phyloP scores from a whole-genome alignment of 2,797 vertebrate species.

The Hippoglossus hippoglossus region DNA sequence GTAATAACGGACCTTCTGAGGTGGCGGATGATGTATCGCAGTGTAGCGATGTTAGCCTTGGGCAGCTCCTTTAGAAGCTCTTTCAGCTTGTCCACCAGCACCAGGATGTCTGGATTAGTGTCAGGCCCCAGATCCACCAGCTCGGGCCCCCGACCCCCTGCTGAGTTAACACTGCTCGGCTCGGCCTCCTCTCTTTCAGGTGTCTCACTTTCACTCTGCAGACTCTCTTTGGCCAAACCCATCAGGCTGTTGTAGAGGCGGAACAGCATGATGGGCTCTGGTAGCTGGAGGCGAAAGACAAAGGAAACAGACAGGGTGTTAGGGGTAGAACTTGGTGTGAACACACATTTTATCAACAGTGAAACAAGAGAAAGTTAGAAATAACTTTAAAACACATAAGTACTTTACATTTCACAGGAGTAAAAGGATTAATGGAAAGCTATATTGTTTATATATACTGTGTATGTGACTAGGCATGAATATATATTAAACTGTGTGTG shows the following conservation, averaged over 20 bases:
- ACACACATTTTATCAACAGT: neutral
- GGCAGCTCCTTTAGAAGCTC: constrained; percentile 89
- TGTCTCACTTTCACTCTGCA: constrained; percentile 81
- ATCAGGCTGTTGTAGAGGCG: constrained; percentile 92
- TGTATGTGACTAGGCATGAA: too few relatives aligned
- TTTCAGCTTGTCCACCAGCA: constrained; percentile 86
- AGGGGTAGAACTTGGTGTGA: neutral
- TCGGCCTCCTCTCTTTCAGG: constrained; percentile 74
- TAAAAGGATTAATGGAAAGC: neutral
- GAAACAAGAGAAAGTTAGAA: neutral
- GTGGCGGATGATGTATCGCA: constrained; percentile 91
- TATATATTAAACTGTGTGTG: neutral
- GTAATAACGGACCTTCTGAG: constrained; percentile 86
- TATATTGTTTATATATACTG: too few relatives aligned
- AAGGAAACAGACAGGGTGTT: neutral
- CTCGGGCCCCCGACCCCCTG: constrained; percentile 69
- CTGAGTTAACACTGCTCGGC: constrained; percentile 17
- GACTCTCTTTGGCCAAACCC: constrained; percentile 95
- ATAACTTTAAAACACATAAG: neutral
- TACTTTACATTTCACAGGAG: too few relatives aligned
- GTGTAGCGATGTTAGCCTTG: constrained; percentile 84
- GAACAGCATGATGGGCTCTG: constrained; percentile 94
- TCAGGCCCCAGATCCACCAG: constrained; percentile 83
- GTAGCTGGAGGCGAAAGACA: constrained; percentile 83
- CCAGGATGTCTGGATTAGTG: constrained; percentile 81